Evolutionary conservation across 2,888 invertebrate genomes (phyloP), one percentile per base, ranked within the genome.

Genomic region (Anarsia innoxiella): DNA sequence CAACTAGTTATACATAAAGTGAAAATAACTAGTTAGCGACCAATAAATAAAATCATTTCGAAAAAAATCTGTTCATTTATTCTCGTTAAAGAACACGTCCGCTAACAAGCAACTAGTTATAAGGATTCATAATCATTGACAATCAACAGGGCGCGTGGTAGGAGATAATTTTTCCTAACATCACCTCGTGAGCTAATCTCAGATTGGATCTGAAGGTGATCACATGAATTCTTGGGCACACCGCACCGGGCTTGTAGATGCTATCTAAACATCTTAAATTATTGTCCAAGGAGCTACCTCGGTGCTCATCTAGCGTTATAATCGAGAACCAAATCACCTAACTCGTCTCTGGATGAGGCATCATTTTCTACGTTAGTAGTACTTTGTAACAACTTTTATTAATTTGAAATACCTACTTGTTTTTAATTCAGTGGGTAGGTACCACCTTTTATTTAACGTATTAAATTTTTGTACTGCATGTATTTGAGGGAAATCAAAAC

Each of bases 181-280:
- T 77, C 76, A 76, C 71, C 76, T 71, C 62, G 64, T 50, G 59
- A 51, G 62, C 63, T 66, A 79, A 80, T 80, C 80, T 76, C 56
- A 76, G 73, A 80, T 80, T 75, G 78, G 72, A 82, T 79, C 82
- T 74, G 55, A 51, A 59, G 69, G 71, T 77, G 80, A 82, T 76
- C 82, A 74, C 80, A 77, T 80, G 82, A 77, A 80, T 80, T 75
- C 80, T 66, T 74, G 67, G 62, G 75, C 77, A 75, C 74, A 73
- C 70, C 72, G 72, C 66, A 62, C 68, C 57, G 59, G 51, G 51
- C 82, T 72, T 82, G 82, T 83, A 80, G 82, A 83, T 83, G 57
- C 51, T 80, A 82, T 83, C 83, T 73, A 66, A 73, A 78, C 77
- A 76, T 77, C 78, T 83, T 83, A 82, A 82, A 78, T 82, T 82